phyloP scores from a whole-genome alignment of 2,888 invertebrate species.

The Drosophila kanekoi region DNA sequence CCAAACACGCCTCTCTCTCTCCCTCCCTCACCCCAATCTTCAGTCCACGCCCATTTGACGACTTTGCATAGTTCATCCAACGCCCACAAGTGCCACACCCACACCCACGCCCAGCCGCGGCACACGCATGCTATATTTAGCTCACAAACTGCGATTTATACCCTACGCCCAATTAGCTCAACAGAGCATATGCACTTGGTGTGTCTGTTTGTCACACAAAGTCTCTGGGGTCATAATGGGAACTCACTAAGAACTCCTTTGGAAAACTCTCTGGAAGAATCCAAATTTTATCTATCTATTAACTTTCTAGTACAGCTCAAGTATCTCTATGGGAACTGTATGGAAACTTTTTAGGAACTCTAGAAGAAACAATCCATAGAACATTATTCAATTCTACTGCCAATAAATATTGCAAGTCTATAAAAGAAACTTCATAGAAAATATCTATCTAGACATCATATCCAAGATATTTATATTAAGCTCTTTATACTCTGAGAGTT shows the following conservation, averaged over 20 bases:
- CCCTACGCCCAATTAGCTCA: neutral
- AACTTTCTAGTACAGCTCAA: too few relatives aligned
- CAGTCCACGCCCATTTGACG: conserved; percentile 8
- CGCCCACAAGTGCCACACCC: conserved; percentile 14
- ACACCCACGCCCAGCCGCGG: conserved; percentile 18
- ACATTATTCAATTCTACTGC: too few relatives aligned
- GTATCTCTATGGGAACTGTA: neutral
- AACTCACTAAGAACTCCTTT: neutral
- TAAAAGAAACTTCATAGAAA: too few relatives aligned
- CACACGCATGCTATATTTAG: conserved; percentile 50
- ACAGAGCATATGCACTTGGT: neutral
- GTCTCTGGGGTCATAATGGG: neutral
- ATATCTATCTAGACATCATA: too few relatives aligned
- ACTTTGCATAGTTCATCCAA: conserved; percentile 15
- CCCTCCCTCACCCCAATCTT: too few relatives aligned
- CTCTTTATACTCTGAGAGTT: too few relatives aligned
- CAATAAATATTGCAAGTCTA: too few relatives aligned
- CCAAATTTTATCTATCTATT: too few relatives aligned
- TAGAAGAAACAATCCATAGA: neutral
- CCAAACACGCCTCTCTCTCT: conserved; percentile 1
- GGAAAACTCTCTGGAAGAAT: too few relatives aligned
- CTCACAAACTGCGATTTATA: conserved; percentile 32
- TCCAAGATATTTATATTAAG: too few relatives aligned
- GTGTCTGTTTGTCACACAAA: neutral
- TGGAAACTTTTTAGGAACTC: neutral